These are phyloP conservation scores for Dysdera silvatica DNA, from an alignment of 1,140 invertebrate genomes.

Conservation along the genomic window DNA sequence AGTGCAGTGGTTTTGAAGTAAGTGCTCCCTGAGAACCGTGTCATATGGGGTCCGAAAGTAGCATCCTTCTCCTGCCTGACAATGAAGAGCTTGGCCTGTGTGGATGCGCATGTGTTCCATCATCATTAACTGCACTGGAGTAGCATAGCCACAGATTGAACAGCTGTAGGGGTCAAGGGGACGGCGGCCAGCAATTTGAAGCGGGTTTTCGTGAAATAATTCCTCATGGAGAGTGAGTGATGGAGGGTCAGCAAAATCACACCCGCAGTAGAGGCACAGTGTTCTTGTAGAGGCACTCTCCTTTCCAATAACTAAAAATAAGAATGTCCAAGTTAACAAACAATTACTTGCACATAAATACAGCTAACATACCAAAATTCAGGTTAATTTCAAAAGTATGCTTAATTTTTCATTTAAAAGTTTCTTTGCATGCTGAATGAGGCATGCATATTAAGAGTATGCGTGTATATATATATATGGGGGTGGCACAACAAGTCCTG, in stretches of 20 bases:
- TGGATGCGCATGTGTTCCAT: conserved; percentile 49
- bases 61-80: conserved; percentile 38
- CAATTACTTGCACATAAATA: too few species aligned
- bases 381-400: too few species aligned
- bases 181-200: conserved; percentile 22
- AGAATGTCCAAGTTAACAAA: too few species aligned
- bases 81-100: conserved; percentile 40
- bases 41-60: conserved; percentile 39
- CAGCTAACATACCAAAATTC: too few species aligned
- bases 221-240: conserved; percentile 47
- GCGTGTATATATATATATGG: too few species aligned
- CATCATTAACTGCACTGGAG: conserved; percentile 44
- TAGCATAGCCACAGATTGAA: conserved; percentile 43
- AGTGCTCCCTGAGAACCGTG: conserved; percentile 37
- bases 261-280: conserved; percentile 48
- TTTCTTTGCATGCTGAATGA: too few species aligned
- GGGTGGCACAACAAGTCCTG: too few species aligned
- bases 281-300: conserved; percentile 41
- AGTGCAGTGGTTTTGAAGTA: conserved; percentile 36
- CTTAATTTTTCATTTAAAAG: too few species aligned
- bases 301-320: too few species aligned
- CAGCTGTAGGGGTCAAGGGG: conserved; percentile 41
- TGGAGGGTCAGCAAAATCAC: conserved; percentile 48
- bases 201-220: conserved; percentile 40
- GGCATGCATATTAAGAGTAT: too few species aligned